Evolutionary conservation across 2,888 invertebrate genomes (phyloP).

Genomic region (Podotricha telesiphe): DNA sequence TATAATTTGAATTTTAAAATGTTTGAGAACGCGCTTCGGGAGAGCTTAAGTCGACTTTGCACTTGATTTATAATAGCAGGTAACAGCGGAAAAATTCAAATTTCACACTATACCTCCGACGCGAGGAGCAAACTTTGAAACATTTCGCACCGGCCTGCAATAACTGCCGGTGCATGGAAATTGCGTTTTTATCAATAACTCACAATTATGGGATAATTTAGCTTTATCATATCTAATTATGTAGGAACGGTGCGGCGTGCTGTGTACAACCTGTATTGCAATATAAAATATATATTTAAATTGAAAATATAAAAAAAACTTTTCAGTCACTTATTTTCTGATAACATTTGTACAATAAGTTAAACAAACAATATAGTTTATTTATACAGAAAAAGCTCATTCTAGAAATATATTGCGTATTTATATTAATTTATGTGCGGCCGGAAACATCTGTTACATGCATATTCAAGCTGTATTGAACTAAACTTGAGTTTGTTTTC

Average conservation of each 20-base stretch:
- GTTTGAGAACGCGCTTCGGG: slow-evolving; percentile 68
- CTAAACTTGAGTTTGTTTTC: slow-evolving; percentile 54
- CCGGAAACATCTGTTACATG: slow-evolving; percentile 62
- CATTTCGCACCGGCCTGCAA: slow-evolving; percentile 62
- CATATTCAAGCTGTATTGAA: slow-evolving; percentile 61
- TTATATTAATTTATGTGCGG: slow-evolving; percentile 62
- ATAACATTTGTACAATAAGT: not conserved
- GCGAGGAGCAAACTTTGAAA: slow-evolving; percentile 52
- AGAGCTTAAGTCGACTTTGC: slow-evolving; percentile 78
- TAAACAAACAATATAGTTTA: not conserved
- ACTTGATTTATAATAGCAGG: slow-evolving; percentile 80
- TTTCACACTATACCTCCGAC: slow-evolving; percentile 62
- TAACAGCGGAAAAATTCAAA: slow-evolving; percentile 82
- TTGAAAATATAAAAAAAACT: no score
- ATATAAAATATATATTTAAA: not conserved
- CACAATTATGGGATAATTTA: slow-evolving; percentile 27
- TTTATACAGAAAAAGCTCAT: not conserved
- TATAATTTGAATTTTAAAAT: slow-evolving; percentile 81
- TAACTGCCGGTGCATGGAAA: slow-evolving; percentile 53
- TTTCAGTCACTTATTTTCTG: no score
- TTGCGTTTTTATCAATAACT: slow-evolving; percentile 35
- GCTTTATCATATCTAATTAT: slow-evolving; percentile 2
- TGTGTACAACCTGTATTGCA: not conserved
- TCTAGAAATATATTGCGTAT: slow-evolving; percentile 22
- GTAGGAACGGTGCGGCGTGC: not conserved